phyloP scores from a whole-genome alignment of 1,140 invertebrate genomes.

The Drosophila hydei region DNA sequence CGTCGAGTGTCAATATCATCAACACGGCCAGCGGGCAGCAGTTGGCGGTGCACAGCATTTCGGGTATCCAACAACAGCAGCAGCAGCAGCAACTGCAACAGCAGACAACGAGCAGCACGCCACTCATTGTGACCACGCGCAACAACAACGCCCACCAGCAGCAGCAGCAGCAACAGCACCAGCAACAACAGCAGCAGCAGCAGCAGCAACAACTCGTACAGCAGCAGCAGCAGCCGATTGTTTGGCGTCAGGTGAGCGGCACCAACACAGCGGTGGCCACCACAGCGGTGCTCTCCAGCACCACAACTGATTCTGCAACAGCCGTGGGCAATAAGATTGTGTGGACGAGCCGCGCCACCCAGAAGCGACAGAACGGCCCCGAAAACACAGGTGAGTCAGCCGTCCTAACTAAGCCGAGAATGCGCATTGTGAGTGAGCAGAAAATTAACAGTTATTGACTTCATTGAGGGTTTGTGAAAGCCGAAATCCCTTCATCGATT shows the following conservation, averaged over 20 bases:
- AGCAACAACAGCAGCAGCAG: conserved; percentile 44
- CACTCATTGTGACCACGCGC: conserved; percentile 68
- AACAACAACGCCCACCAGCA: conserved; percentile 68
- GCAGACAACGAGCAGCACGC: conserved; percentile 53
- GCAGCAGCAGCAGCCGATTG: conserved; percentile 68
- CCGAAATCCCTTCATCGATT: too few species aligned
- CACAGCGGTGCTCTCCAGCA: conserved; percentile 65
- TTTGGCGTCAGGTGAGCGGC: conserved; percentile 77
- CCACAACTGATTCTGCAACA: conserved; percentile 55
- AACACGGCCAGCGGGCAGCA: conserved; percentile 78
- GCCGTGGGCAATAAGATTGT: conserved; percentile 75
- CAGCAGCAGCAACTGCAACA: conserved; percentile 42
- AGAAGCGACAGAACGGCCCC: conserved; percentile 79
- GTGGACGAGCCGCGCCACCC: conserved; percentile 69
- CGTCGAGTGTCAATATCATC: conserved; percentile 73
- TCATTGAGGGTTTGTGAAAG: too few species aligned
- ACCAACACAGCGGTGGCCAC: conserved; percentile 72
- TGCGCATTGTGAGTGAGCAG: too few species aligned
- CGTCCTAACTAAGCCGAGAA: not conserved
- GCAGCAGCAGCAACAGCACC: conserved; percentile 56
- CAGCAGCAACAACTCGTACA: conserved; percentile 36
- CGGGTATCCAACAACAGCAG: conserved; percentile 59
- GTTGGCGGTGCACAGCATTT: conserved; percentile 78
- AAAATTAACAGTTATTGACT: too few species aligned
- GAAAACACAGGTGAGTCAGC: conserved; percentile 75